A percentile compares a stretch with the other conserved stretches of the same genome.
phyloP scores from a whole-genome alignment of 2,888 invertebrate species.

The Lingula anatina region DNA sequence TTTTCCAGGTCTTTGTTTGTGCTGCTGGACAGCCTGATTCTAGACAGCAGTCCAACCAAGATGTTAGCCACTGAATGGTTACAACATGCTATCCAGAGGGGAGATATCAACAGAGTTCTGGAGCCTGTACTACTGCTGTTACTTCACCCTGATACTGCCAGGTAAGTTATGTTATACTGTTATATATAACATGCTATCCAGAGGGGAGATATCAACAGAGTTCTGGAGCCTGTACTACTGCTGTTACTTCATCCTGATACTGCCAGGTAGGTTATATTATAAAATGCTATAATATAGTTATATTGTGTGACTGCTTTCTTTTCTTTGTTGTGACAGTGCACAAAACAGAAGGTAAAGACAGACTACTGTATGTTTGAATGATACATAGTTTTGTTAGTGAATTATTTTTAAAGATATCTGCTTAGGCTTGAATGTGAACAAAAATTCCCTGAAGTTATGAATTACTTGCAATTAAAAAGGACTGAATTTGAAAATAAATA shows the following conservation, averaged over 20 bases:
- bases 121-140: conserved; percentile 73
- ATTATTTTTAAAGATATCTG: no score
- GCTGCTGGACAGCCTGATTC: conserved; percentile 66
- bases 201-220: conserved; percentile 68
- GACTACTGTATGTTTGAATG: no score
- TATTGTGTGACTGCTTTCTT: no score
- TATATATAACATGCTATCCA: conserved; percentile 60
- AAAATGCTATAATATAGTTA: no score
- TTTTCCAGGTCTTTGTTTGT: conserved; percentile 63
- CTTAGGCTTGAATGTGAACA: no score
- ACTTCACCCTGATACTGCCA: conserved; percentile 71
- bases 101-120: conserved; percentile 72
- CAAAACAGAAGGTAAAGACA: no score
- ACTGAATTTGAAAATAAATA: no score
- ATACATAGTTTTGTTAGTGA: no score
- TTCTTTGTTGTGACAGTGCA: no score
- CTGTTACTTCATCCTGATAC: conserved; percentile 75
- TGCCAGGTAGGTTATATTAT: conserved; percentile 58
- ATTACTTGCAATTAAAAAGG: no score
- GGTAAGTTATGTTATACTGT: conserved; percentile 61
- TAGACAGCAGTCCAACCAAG: conserved; percentile 56
- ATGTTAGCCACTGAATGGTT: conserved; percentile 61
- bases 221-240: conserved; percentile 71
- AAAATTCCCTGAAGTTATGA: no score
- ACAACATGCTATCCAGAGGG: conserved; percentile 60